Conservation (phyloP, 2,113 vertebrate genomes). For the Pygoscelis adeliae region DNA sequence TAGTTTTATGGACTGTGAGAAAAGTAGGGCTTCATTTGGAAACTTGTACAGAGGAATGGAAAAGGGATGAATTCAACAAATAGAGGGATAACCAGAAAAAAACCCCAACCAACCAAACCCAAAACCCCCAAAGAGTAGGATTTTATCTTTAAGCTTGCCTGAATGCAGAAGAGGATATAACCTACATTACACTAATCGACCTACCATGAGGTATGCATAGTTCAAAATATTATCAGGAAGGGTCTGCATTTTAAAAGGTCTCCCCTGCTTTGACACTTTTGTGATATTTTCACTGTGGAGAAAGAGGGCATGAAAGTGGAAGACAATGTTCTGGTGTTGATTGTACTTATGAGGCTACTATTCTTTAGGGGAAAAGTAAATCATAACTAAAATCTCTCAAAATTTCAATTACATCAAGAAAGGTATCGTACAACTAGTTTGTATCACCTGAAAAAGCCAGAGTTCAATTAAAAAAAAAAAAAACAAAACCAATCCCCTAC, state of each 20-base stretch:
- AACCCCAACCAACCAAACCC: neutral
- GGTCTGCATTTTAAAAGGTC: neutral
- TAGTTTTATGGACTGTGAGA: constrained; percentile 26
- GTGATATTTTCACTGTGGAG: neutral
- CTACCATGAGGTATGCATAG: neutral
- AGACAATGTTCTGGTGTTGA: neutral
- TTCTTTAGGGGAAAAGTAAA: neutral
- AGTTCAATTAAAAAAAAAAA: neutral
- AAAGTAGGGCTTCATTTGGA: neutral
- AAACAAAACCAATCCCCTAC: neutral
- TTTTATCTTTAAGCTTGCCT: neutral
- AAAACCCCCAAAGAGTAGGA: neutral
- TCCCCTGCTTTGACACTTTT: neutral
- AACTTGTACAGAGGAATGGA: neutral
- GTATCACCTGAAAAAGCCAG: neutral
- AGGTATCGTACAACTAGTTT: neutral
- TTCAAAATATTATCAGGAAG: neutral
- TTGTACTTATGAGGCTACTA: neutral
- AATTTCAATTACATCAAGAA: neutral
- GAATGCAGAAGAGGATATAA: neutral
- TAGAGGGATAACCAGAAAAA: neutral
- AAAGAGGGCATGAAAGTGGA: neutral
- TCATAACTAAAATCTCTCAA: neutral
- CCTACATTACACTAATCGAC: neutral
- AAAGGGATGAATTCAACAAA: neutral